Conservation (phyloP, 2,113 vertebrate genomes). For the Trichomycterus rosablanca region DNA sequence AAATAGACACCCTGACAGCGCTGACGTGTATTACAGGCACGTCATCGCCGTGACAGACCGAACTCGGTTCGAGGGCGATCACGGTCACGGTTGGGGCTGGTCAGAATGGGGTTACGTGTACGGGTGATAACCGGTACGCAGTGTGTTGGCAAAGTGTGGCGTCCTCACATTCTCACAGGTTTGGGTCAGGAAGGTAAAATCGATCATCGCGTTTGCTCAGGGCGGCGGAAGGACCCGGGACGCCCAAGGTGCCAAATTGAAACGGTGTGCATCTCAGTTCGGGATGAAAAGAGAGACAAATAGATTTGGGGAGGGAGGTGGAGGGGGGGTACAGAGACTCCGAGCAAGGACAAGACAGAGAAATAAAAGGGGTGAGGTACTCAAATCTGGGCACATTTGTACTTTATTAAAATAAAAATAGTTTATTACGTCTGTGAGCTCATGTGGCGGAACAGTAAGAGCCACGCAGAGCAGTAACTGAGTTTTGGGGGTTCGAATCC, state of each 20-base stretch:
- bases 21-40: too few relatives aligned
- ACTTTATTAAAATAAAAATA: too few relatives aligned
- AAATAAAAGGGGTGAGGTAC: too few relatives aligned
- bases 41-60: too few relatives aligned
- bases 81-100: too few relatives aligned
- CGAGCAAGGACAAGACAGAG: slow-evolving; percentile 16
- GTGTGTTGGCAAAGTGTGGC: slow-evolving; percentile 44
- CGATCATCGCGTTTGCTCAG: slow-evolving; percentile 66
- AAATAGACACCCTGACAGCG: too few relatives aligned
- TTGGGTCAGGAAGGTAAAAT: slow-evolving; percentile 36
- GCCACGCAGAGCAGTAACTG: too few relatives aligned
- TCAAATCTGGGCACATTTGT: too few relatives aligned
- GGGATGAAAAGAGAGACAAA: slow-evolving; percentile 58
- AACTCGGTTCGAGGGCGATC: too few relatives aligned
- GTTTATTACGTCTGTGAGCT: too few relatives aligned
- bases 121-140: slow-evolving; percentile 61
- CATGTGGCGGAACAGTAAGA: too few relatives aligned
- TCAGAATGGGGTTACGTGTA: slow-evolving; percentile 14
- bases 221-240: slow-evolving; percentile 54
- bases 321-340: slow-evolving; percentile 26
- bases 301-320: slow-evolving; percentile 23
- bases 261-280: slow-evolving; percentile 51
- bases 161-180: slow-evolving; percentile 13
- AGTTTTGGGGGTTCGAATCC: too few relatives aligned
- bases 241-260: slow-evolving; percentile 51